Evolutionary conservation across 2,888 invertebrate genomes (phyloP).

Genomic region (Oscheius sp.): DNA sequence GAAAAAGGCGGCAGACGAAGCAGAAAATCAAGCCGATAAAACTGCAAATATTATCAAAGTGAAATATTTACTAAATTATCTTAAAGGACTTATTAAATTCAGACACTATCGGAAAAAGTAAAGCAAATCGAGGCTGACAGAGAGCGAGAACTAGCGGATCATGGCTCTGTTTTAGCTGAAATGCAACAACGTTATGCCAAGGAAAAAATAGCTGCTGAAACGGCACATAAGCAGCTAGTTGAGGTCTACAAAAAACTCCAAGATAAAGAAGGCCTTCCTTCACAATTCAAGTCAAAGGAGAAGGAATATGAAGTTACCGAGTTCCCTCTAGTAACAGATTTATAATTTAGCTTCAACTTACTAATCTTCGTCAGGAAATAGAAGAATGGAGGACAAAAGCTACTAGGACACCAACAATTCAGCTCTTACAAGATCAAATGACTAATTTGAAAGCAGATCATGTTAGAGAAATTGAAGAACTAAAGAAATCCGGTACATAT

Average conservation of each 20-base stretch:
- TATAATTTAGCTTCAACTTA: slow-evolving; percentile 11
- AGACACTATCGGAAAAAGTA: slow-evolving; percentile 71
- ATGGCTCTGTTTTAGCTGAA: slow-evolving; percentile 83
- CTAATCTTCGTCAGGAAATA: slow-evolving; percentile 19
- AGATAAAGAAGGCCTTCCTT: slow-evolving; percentile 44
- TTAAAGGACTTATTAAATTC: background rate
- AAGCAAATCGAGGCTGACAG: slow-evolving; percentile 83
- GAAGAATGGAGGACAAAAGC: slow-evolving; percentile 71
- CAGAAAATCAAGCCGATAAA: slow-evolving; percentile 36
- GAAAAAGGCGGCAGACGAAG: slow-evolving; percentile 38
- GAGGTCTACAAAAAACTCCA: slow-evolving; percentile 57
- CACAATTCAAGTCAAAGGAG: slow-evolving; percentile 71
- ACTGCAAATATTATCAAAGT: slow-evolving; percentile 34
- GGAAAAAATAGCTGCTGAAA: slow-evolving; percentile 81
- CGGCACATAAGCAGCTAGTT: slow-evolving; percentile 77
- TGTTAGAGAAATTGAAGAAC: slow-evolving; percentile 7
- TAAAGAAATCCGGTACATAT: slow-evolving; percentile 6
- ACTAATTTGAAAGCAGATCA: slow-evolving; percentile 50
- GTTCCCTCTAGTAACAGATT: background rate
- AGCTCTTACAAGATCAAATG: slow-evolving; percentile 52
- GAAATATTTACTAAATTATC: background rate
- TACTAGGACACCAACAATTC: slow-evolving; percentile 76
- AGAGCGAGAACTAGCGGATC: slow-evolving; percentile 83
- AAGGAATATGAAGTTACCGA: slow-evolving; percentile 71
- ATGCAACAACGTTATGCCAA: slow-evolving; percentile 81